These are phyloP conservation scores for Cactoblastis cactorum DNA, from an alignment of 2,888 invertebrate species.

Conservation along the genomic window DNA sequence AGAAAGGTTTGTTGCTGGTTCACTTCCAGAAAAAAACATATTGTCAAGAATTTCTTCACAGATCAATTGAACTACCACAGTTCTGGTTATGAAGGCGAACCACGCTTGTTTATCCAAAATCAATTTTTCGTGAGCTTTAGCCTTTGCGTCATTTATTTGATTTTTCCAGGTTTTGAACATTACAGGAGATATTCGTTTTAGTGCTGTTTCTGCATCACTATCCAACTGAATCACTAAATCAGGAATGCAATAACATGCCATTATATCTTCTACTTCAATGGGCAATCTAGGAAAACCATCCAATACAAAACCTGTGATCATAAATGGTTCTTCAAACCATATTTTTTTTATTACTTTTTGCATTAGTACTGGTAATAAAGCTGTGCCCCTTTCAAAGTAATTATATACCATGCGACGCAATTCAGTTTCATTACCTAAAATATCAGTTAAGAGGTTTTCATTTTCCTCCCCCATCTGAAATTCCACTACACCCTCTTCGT, in stretches of 20 bases:
- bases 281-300: constrained; percentile 81
- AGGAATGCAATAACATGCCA: constrained; percentile 72
- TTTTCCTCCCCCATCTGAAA: constrained; percentile 60
- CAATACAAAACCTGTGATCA: constrained; percentile 73
- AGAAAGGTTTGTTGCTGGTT: constrained; percentile 27
- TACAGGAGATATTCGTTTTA: constrained; percentile 46
- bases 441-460: constrained; percentile 42
- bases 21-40: constrained; percentile 24
- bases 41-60: constrained; percentile 50
- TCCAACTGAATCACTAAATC: constrained; percentile 78
- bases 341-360: constrained; percentile 61
- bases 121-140: constrained; percentile 36
- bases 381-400: constrained; percentile 70
- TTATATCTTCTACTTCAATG: constrained; percentile 76
- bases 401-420: constrained; percentile 53
- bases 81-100: constrained; percentile 47
- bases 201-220: constrained; percentile 42
- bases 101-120: constrained; percentile 41
- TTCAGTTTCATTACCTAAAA: constrained; percentile 58
- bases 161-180: constrained; percentile 60
- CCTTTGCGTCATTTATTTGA: constrained; percentile 55
- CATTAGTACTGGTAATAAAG: constrained; percentile 63
- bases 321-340: constrained; percentile 76
- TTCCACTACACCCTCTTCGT: constrained; percentile 53
- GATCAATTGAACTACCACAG: constrained; percentile 46